Evolutionary conservation across 2,797 vertebrate genomes (phyloP).

Genomic region (Sciaenops ocellatus): DNA sequence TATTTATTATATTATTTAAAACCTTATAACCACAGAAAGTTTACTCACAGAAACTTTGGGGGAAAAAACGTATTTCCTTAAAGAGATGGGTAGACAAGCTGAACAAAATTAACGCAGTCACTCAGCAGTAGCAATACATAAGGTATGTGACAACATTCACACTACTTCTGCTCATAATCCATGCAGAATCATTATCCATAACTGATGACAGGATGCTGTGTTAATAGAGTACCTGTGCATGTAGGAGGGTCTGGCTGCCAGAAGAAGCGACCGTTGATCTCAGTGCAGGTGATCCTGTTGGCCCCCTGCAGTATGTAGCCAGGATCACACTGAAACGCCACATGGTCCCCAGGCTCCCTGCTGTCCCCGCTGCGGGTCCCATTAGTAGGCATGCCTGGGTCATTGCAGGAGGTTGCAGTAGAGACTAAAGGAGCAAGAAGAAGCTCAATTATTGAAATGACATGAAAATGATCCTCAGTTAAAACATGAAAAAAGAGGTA

Average conservation of each 20-base stretch:
- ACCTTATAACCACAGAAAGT: not conserved
- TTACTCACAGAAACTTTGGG: not conserved
- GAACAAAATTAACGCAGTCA: not conserved
- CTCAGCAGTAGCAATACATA: not conserved
- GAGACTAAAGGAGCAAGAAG: constrained; percentile 85
- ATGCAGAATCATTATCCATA: not conserved
- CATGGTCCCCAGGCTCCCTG: constrained; percentile 92
- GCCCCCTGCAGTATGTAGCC: constrained; percentile 95
- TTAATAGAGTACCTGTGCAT: constrained; percentile 82
- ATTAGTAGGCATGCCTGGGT: constrained; percentile 95
- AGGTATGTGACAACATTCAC: not conserved
- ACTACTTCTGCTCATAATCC: constrained; percentile 1
- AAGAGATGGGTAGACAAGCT: not conserved
- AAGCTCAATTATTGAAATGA: constrained; percentile 15
- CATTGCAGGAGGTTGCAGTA: constrained; percentile 96
- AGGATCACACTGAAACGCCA: constrained; percentile 95
- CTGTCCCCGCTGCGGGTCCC: constrained; percentile 96
- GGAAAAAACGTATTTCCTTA: not conserved
- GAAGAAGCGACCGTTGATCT: constrained; percentile 97
- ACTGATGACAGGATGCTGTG: not conserved
- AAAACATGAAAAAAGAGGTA: not conserved
- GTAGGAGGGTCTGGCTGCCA: constrained; percentile 98
- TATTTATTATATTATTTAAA: not conserved
- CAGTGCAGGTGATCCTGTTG: constrained; percentile 93
- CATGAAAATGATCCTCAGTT: constrained; percentile 9